Evolutionary conservation across 2,113 vertebrate genomes (phyloP), one percentile per base, ranked within the genome.

Genomic region (Ceyx cyanopectus): DNA sequence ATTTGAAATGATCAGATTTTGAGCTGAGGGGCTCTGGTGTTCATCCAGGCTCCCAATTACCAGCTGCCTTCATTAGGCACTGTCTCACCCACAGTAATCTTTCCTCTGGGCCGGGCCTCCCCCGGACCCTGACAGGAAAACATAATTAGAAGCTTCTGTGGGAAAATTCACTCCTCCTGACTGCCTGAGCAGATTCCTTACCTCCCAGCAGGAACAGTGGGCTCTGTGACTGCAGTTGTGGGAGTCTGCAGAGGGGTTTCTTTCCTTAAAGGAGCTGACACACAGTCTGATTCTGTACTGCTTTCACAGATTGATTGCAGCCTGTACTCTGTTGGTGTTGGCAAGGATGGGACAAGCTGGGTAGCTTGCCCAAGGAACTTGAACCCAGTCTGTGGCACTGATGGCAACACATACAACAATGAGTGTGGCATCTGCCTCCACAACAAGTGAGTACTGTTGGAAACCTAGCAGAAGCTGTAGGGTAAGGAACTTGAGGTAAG

Each of bases 351-450:
- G 16, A 18, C 1, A 1, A 1, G 1, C 14, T 22, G 4, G 63
- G 12, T 91, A 5, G 51, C 15, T 86, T 96, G 96, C 60, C 87
- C 96, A 0, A 89, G 91, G 56, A 0, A 85, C 56, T 2, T 80
- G 30, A 1, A 7, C 1, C 95, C 92, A 2, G 92, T 96, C 26
- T 96, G 96, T 1, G 95, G 96, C 60, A 93, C 91, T 0, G 92
- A 96, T 0, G 89, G 91, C 48, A 63, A 10, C 60, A 94, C 95
- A 0, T 96, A 96, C 75, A 18, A 60, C 92, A 93, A 93, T 0
- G 91, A 96, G 9, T 96, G 96, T 1, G 96, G 72, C n/a, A 95
- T 96, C 70, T 96, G 96, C 60, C 5, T 41, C 21, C 0, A 91
- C 60, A 96, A 96, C 14, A 1, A 0, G 96, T 96, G 67, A 92